Evolutionary conservation across 2,797 vertebrate genomes (phyloP).

Genomic region (Crenuchus spilurus): DNA sequence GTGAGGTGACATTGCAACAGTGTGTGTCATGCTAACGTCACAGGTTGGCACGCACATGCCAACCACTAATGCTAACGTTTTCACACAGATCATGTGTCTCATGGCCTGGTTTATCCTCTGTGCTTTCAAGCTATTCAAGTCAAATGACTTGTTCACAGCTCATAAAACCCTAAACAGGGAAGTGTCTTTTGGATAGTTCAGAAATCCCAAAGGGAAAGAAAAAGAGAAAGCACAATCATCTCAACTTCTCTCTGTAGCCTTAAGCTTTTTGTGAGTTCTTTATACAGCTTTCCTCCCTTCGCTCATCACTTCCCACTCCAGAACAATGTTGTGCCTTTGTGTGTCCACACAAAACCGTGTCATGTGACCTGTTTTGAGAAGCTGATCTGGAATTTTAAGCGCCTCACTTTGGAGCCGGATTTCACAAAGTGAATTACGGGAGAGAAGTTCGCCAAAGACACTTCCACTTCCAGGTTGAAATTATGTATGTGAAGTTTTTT

Average conservation of each 20-base stretch:
- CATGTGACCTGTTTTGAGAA: slow-evolving; percentile 68
- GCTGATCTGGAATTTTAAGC: slow-evolving; percentile 71
- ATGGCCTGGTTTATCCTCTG: slow-evolving; percentile 34
- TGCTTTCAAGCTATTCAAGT: slow-evolving; percentile 36
- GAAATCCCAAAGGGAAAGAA: not conserved
- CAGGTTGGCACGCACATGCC: slow-evolving; percentile 14
- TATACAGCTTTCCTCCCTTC: not conserved
- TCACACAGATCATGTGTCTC: slow-evolving; percentile 45
- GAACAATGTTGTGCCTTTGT: slow-evolving; percentile 54
- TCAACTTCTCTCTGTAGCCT: not conserved
- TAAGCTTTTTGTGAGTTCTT: not conserved
- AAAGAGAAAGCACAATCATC: not conserved
- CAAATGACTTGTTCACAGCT: slow-evolving; percentile 38
- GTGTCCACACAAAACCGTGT: slow-evolving; percentile 64
- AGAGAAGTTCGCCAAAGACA: slow-evolving; percentile 10
- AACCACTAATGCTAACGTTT: slow-evolving; percentile 32
- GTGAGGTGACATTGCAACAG: slow-evolving; percentile 26
- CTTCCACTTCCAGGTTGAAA: slow-evolving; percentile 8
- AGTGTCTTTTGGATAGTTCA: not conserved
- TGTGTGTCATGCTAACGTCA: slow-evolving; percentile 28
- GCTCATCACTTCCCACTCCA: slow-evolving; percentile 17
- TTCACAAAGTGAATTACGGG: slow-evolving; percentile 67
- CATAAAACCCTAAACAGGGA: slow-evolving; percentile 42
- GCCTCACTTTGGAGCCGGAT: slow-evolving; percentile 54
- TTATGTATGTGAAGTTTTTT: too few relatives aligned